These are phyloP conservation scores for Mesitornis unicolor DNA, from an alignment of 2,113 vertebrate species.

Conservation along the genomic window DNA sequence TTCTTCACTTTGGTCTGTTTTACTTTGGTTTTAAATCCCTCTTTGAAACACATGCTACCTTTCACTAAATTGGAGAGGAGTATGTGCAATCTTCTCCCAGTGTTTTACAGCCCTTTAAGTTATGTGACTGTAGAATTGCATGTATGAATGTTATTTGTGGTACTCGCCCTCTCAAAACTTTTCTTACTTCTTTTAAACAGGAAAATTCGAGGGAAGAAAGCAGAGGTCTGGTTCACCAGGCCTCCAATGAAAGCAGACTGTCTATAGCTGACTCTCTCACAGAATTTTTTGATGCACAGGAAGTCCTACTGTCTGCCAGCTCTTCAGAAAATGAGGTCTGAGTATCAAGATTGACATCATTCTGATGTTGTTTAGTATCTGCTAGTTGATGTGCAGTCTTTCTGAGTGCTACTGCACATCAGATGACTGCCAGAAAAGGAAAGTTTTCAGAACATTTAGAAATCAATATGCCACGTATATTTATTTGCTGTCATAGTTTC, in stretches of 20 bases:
- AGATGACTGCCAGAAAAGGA: not conserved
- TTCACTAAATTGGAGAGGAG: not conserved
- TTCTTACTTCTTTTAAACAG: slow-evolving; percentile 71
- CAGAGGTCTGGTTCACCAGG: slow-evolving; percentile 87
- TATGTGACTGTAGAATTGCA: not conserved
- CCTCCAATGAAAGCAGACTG: slow-evolving; percentile 90
- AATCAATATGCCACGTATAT: not conserved
- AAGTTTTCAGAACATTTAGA: not conserved
- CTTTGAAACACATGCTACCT: not conserved
- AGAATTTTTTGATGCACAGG: slow-evolving; percentile 97
- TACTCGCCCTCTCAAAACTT: not conserved
- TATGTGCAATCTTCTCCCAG: not conserved
- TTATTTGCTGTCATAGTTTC: not conserved
- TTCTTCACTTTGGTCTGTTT: not conserved
- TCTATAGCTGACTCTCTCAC: slow-evolving; percentile 93
- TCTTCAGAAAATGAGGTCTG: slow-evolving; percentile 97
- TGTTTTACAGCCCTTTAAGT: not conserved
- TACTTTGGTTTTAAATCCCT: not conserved
- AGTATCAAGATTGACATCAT: not conserved
- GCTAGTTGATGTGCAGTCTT: not conserved
- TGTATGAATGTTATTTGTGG: not conserved
- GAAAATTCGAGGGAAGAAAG: slow-evolving; percentile 81
- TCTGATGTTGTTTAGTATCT: not conserved
- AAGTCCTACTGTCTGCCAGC: slow-evolving; percentile 92
- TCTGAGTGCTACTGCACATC: not conserved